Base-by-base conservation (phyloP, 2,113 vertebrate species). In the Maccullochella peelii region DNA sequence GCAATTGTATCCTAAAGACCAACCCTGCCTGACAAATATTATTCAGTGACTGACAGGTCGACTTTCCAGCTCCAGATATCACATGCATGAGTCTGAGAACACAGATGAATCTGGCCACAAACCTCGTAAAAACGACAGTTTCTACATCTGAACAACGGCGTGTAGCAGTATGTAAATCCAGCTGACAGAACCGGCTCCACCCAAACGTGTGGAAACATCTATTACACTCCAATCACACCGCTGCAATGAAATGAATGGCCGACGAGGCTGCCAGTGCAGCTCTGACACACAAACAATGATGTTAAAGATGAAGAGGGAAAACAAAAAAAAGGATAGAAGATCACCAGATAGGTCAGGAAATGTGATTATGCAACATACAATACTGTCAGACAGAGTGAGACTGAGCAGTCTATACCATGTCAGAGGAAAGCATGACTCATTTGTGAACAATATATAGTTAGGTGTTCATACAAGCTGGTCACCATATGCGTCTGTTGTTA, bases 341-440 rank as follows among this genome's bases (percentile, higher is more conserved):
- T 69, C 27, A 52, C 16, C 72, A 75, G 83, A 61, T 44, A 50
- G 80, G 69, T 62, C 71, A 83, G 86, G 83, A 86, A 86, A 91
- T 87, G 47, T 23, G 67, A 85, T 88, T 90, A 88, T 54, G 27
- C 44, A 83, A 80, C 66, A 73, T 74, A 59, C 63, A 73, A 40
- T 66, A 15, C 62, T n/a, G 76, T 55, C 10, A 47, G 83, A 57
- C 18, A 47, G 52, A 49, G 49, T 38, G 58, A 36, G 30, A 38
- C 36, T 73, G 54, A 18, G 40, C 21, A n/a, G 79, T 50, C 58
- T 42, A 69, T 69, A 79, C 11, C 2, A 49, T 49, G 38, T 25
- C 74, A 63, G 73, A 44, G 40, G 77, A 89, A 88, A 81, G 36
- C 66, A 85, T 82, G 84, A 91, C 73, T 89, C 87, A 88, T 62